phyloP scores from a whole-genome alignment of 1,140 invertebrate genomes.

The Trichogramma pretiosum region DNA sequence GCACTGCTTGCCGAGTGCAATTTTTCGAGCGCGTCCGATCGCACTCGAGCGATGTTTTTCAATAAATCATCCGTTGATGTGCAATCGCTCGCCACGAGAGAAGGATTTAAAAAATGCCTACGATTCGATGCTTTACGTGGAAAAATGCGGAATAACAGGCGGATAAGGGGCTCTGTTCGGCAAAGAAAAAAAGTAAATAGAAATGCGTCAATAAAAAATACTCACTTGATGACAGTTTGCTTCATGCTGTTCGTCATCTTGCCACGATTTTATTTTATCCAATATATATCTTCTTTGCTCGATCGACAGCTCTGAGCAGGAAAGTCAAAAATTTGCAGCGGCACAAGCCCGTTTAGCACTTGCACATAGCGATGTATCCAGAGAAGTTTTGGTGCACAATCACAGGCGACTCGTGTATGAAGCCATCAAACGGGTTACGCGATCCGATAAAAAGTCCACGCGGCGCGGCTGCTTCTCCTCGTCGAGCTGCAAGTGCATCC shows the following conservation, averaged over 20 bases:
- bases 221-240: conserved; percentile 44
- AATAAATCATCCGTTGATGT: too few species aligned
- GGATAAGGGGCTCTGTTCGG: not conserved
- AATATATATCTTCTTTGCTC: not conserved
- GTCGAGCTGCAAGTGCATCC: too few species aligned
- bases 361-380: conserved; percentile 20
- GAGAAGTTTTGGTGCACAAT: not conserved
- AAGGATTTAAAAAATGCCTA: too few species aligned
- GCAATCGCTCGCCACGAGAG: too few species aligned
- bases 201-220: conserved; percentile 11
- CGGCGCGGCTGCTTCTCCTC: too few species aligned
- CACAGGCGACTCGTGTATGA: too few species aligned
- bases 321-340: conserved; percentile 17
- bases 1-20: not conserved
- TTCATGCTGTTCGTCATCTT: conserved; percentile 44
- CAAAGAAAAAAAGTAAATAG: not conserved
- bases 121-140: too few species aligned
- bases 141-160: too few species aligned
- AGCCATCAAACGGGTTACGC: too few species aligned
- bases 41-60: not conserved
- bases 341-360: too few species aligned
- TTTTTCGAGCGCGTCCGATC: not conserved
- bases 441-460: too few species aligned
- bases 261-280: conserved; percentile 1
- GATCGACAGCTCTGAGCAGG: not conserved